Base-by-base conservation (phyloP, 2,888 invertebrate genomes). In the Spicauda simplicius region DNA sequence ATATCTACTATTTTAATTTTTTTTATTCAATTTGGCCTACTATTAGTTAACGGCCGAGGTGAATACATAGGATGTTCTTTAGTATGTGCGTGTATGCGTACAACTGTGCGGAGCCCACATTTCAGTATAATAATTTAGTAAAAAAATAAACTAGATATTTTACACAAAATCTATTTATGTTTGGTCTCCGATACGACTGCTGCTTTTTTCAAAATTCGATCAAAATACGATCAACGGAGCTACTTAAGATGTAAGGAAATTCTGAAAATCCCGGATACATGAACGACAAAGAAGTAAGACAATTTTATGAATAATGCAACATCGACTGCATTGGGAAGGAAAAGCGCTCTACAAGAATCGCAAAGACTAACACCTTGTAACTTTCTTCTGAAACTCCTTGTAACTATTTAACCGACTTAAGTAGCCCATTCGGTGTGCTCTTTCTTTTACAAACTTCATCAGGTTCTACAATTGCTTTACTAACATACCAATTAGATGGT, bases 261-360 rank as follows among this genome's bases (percentile, higher is more conserved):
- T 48, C 16, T 59, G 14, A 59, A 59, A 59, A 59, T 59, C 25
- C 48, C 25, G 16, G 14, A 30, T 59, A 59, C 48, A 48, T 50
- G 59, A 56, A 56, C 18, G 48, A 56, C 48, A 30, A 56, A 33
- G 25, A 14, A 48, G n/a, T 33, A 41, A 20, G 55, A 16, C 62
- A 45, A 25, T 56, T 63, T 48, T 63, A 63, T 63, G 63, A 63
- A 63, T 63, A 30, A 63, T 63, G 63, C 63, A 63, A 48, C 48
- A 30, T 37, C 55, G 20, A 56, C 63, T 63, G 63, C 55, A 56
- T 63, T 48, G 41, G 41, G 19, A 48, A 37, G 55, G 19, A 56
- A 45, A 25, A 45, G 30, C 54, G 55, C 55, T 56, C 48, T 30
- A 10, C 53, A 56, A 48, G 62, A 63, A 63, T 56, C 63, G 55